Percentiles rank a stretch among this genome's conserved stretches.
Conservation (phyloP, 37 sponge, comb jelly and placozoan genomes). For the Geodia barretti region DNA sequence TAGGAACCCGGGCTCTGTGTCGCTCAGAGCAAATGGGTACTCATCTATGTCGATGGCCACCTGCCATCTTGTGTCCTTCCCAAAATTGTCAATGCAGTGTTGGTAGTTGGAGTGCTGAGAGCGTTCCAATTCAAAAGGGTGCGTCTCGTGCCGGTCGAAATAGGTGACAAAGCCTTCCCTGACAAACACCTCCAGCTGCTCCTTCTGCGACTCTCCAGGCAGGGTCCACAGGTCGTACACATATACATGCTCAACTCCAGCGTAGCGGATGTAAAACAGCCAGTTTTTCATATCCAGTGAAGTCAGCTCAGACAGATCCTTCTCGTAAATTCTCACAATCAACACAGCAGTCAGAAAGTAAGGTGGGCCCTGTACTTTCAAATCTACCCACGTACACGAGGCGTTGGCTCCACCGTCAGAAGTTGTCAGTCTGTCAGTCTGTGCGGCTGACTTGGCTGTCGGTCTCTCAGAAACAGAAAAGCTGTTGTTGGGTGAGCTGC, state of each 20-base stretch:
- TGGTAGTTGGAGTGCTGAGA: constrained; percentile 78
- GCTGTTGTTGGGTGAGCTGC: too few species aligned
- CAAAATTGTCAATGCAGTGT: constrained; percentile 55
- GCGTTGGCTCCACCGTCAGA: too few species aligned
- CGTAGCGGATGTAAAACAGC: constrained; percentile 66
- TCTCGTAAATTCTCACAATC: constrained; percentile 56
- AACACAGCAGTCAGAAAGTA: constrained; percentile 73
- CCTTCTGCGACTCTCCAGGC: constrained; percentile 47
- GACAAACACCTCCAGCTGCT: constrained; percentile 9
- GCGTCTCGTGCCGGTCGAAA: constrained; percentile 59
- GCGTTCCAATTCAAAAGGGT: constrained; percentile 50
- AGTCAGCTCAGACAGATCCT: constrained; percentile 53
- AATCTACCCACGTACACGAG: background rate
- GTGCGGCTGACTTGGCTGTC: too few species aligned
- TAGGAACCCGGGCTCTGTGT: constrained; percentile 65
- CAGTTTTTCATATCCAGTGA: constrained; percentile 67
- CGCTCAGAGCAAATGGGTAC: constrained; percentile 69
- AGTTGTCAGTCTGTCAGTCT: too few species aligned
- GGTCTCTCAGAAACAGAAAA: too few species aligned
- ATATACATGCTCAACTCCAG: constrained; percentile 82
- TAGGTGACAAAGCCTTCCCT: constrained; percentile 62
- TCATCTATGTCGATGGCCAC: constrained; percentile 83
- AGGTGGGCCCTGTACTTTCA: constrained; percentile 10
- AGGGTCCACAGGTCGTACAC: constrained; percentile 71
- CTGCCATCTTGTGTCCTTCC: constrained; percentile 61